Evolutionary conservation across 1,140 invertebrate genomes (phyloP), one percentile per base, ranked within the genome.

Genomic region (Pachyrhynchus sulphureomaculatus): DNA sequence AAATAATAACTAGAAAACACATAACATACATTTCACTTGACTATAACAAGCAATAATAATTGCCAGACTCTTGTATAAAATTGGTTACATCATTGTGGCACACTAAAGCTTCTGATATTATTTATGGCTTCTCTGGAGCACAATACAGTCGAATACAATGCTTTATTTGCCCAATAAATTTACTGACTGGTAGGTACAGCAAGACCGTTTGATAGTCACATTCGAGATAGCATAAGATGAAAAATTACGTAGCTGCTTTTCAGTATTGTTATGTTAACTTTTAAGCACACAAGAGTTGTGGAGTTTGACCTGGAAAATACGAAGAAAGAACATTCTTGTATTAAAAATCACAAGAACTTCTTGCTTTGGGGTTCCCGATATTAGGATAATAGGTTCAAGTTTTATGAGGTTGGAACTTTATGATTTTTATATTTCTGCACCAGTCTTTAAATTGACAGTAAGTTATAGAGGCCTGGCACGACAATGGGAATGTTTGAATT

Each of bases 81-180:
- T 55, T 15, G 37, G 52, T 55, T 29, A 55, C 52, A 45, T 55
- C 52, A 42, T 9, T 20, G 37, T 45, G 12, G 39, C 32, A 41
- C 41, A 36, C 20, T 18, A 33, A 42, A 42, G 52, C 37, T 8
- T 42, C 21, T 9, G 23, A 56, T 45, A 56, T 56, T 56, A 56
- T 56, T 56, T 56, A 56, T 56, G 21, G 54, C 54, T 56, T 56
- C 54, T 56, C 54, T 20, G 39, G 23, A 32, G 26, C 54, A 56
- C 54, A 56, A 56, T 56, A 56, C 54, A 45, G 12, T 24, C 54
- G 54, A 45, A 45, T 13, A 56, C 41, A 55, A 55, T 55, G 53
- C 36, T 55, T 55, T 55, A 55, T 55, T 55, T 55, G 33, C 41
- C 32, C 53, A 47, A 47, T 56, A 56, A 56, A 56, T 56, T 56